A percentile compares a stretch with the other conserved stretches of the same genome.
Conservation (phyloP, 1,140 invertebrate genomes). For the Macrobrachium nipponense region DNA sequence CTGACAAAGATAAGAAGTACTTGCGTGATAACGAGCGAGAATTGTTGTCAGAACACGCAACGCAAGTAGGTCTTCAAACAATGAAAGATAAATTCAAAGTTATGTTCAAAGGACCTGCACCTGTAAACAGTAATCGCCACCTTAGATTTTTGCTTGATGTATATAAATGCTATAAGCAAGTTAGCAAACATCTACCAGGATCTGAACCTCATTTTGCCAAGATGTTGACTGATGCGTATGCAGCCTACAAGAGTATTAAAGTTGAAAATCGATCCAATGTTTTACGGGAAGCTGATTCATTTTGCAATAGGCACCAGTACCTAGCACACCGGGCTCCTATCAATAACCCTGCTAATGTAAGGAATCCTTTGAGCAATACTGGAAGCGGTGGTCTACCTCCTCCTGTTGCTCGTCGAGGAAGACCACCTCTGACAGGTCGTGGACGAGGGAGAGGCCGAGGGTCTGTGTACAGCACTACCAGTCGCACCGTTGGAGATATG, state of each 20-base stretch:
- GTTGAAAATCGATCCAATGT: constrained; percentile 45
- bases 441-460: constrained; percentile 37
- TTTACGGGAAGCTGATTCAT: constrained; percentile 57
- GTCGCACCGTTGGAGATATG: neutral
- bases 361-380: neutral
- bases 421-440: constrained; percentile 27
- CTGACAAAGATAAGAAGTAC: constrained; percentile 87
- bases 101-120: constrained; percentile 58
- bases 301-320: constrained; percentile 51
- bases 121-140: constrained; percentile 48
- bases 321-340: constrained; percentile 18
- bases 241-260: constrained; percentile 35
- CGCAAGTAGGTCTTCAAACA: constrained; percentile 67
- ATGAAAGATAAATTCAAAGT: constrained; percentile 63
- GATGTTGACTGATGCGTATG: constrained; percentile 51
- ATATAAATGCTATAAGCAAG: constrained; percentile 55
- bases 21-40: constrained; percentile 83
- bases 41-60: constrained; percentile 80
- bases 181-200: constrained; percentile 53
- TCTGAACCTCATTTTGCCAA: constrained; percentile 58
- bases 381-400: neutral
- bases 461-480: neutral
- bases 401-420: constrained; percentile 13
- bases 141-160: constrained; percentile 60
- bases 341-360: neutral